Evolutionary conservation across 2,888 invertebrate species (phyloP).

Genomic region (Tiphia femorata): DNA sequence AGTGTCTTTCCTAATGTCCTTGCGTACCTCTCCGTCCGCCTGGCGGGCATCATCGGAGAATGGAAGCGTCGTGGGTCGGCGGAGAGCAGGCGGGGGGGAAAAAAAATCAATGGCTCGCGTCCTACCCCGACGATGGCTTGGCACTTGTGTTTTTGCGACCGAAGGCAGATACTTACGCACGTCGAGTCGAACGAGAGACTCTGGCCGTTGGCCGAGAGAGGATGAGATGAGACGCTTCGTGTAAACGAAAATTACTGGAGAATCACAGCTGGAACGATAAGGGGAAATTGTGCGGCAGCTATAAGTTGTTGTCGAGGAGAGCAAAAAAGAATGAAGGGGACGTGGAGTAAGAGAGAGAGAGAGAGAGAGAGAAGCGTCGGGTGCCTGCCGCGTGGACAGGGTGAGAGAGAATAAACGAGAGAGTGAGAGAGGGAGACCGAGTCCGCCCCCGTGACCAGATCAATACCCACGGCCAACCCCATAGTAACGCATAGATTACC

Average conservation of each 20-base stretch:
- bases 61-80: background rate
- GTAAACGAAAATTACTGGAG: no score
- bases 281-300: background rate
- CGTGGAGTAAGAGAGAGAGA: background rate
- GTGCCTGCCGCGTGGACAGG: no score
- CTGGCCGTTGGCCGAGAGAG: no score
- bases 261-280: no score
- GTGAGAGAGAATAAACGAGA: constrained; percentile 11
- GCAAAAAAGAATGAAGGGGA: background rate
- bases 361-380: no score
- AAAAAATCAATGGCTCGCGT: no score
- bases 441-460: constrained; percentile 57
- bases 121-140: no score
- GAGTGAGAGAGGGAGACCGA: constrained; percentile 48
- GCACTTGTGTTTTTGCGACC: no score
- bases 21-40: constrained; percentile 2
- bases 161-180: no score
- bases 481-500: constrained; percentile 59
- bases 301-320: background rate
- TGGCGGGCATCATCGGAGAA: constrained; percentile 4
- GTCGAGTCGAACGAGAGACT: no score
- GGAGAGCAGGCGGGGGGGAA: constrained; percentile 4
- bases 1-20: constrained; percentile 8
- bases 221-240: no score
- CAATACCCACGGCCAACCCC: constrained; percentile 59